Evolutionary conservation across 2,888 invertebrate genomes (phyloP).

Genomic region (Acanthosepion lycidas): DNA sequence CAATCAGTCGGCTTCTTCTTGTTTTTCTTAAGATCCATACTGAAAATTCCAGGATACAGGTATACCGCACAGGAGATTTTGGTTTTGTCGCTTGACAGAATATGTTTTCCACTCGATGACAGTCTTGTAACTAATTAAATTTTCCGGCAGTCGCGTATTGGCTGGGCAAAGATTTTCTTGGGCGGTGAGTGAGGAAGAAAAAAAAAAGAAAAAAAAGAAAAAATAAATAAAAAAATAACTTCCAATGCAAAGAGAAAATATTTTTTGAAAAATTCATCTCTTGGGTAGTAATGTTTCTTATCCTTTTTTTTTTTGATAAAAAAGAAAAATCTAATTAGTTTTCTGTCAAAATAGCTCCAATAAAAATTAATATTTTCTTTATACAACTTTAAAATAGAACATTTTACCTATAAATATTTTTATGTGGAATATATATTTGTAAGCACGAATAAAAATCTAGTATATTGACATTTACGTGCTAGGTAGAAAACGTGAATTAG

Average conservation of each 20-base stretch:
- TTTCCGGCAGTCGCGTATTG: background rate
- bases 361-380: too few relatives aligned
- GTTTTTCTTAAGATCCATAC: background rate
- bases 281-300: background rate
- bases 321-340: background rate
- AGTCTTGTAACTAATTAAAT: background rate
- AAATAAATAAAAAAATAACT: background rate
- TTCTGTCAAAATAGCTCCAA: background rate
- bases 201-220: background rate
- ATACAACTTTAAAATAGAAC: too few relatives aligned
- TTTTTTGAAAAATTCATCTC: background rate
- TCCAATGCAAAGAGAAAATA: background rate
- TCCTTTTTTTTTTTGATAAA: background rate
- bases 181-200: background rate
- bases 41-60: background rate
- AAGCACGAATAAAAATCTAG: too few relatives aligned
- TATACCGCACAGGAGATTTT: background rate
- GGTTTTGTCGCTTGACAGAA: background rate
- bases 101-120: background rate
- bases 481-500: too few relatives aligned
- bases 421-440: too few relatives aligned
- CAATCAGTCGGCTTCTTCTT: background rate
- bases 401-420: too few relatives aligned
- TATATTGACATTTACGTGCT: too few relatives aligned
- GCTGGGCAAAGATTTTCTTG: background rate